phyloP scores from a whole-genome alignment of 2,113 vertebrate genomes.

The Gavia stellata region DNA sequence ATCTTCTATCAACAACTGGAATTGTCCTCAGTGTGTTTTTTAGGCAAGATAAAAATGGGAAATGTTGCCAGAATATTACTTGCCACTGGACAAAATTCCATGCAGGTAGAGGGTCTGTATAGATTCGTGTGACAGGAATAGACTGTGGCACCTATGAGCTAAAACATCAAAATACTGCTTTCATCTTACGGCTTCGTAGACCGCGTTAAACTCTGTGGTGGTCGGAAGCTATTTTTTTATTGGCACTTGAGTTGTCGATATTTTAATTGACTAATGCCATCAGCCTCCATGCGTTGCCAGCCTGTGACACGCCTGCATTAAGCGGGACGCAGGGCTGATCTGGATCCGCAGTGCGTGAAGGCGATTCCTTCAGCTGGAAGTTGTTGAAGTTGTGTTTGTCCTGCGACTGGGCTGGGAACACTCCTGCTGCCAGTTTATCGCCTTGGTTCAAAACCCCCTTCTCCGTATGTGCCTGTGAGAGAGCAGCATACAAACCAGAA shows the following conservation, averaged over 20 bases:
- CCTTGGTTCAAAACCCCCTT: neutral
- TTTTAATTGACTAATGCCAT: neutral
- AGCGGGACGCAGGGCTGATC: rapidly evolving
- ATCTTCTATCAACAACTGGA: neutral
- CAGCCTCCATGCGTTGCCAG: neutral
- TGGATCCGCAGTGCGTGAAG: rapidly evolving
- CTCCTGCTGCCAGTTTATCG: neutral
- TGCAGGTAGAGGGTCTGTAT: neutral
- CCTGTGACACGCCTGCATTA: neutral
- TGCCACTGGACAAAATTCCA: neutral
- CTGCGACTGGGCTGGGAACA: neutral
- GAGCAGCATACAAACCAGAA: neutral
- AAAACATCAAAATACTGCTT: neutral
- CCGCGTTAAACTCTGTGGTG: rapidly evolving
- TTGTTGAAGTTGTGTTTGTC: neutral
- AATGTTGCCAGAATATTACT: neutral
- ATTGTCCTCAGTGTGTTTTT: neutral
- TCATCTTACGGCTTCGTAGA: neutral
- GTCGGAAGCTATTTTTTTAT: neutral
- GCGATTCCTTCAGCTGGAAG: neutral
- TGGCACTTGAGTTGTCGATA: rapidly evolving
- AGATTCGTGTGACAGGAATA: neutral
- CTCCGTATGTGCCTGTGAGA: neutral
- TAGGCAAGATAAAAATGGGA: neutral
- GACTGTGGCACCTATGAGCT: neutral